A percentile compares a stretch with the other conserved stretches of the same genome.
These are phyloP conservation scores for Montifringilla adamsi DNA, from an alignment of 2,113 vertebrate genomes.

Conservation along the genomic window DNA sequence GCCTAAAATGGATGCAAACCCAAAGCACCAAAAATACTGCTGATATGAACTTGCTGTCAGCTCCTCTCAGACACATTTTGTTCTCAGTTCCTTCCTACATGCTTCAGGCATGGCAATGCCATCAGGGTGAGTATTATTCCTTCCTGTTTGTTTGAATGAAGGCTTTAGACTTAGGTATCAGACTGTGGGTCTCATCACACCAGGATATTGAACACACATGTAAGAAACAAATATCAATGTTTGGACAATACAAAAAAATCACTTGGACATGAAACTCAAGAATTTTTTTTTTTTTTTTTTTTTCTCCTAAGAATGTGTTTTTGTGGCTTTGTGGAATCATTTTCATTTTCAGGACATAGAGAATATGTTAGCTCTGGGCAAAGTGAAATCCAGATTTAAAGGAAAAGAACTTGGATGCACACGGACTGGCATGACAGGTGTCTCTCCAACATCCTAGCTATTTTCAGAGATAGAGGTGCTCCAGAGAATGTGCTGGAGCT, in stretches of 20 bases:
- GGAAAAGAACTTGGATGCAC: neutral
- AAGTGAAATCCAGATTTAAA: neutral
- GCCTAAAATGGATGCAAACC: neutral
- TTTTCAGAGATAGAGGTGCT: neutral
- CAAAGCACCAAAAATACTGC: neutral
- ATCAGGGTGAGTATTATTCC: neutral
- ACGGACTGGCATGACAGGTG: neutral
- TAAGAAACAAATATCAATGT: neutral
- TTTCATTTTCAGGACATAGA: neutral
- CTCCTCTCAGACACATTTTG: neutral
- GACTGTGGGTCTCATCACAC: neutral
- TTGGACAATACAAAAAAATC: neutral
- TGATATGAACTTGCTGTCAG: neutral
- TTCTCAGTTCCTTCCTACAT: neutral
- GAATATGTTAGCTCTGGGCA: neutral
- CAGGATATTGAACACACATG: neutral
- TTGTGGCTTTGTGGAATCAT: neutral
- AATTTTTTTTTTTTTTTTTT: no score
- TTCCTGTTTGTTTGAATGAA: neutral
- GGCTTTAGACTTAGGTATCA: neutral
- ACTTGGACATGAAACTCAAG: neutral
- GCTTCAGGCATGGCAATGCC: neutral
- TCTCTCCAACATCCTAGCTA: neutral
- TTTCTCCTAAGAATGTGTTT: neutral
- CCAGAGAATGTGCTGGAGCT: neutral